phyloP scores from a whole-genome alignment of 2,888 invertebrate genomes.

The Drosophila mayaguana region DNA sequence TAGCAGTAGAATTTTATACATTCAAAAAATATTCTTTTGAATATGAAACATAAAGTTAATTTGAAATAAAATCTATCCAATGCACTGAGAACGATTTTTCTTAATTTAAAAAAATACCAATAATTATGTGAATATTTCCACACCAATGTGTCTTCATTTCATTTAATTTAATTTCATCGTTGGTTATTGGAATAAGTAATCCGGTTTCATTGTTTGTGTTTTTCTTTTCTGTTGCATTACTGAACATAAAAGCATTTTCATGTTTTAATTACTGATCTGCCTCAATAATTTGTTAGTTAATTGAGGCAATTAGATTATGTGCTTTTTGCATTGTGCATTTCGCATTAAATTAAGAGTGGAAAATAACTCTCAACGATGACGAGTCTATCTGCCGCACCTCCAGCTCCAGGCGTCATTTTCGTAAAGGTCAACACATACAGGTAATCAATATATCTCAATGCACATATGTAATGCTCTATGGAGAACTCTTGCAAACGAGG shows the following conservation, averaged over 20 bases:
- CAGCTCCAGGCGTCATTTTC: conserved; percentile 25
- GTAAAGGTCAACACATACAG: conserved; percentile 28
- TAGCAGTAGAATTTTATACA: not conserved
- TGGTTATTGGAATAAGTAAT: conserved; percentile 41
- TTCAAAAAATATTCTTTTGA: not conserved
- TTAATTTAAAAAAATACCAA: too few relatives aligned
- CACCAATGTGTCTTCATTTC: not conserved
- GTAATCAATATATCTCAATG: conserved; percentile 25
- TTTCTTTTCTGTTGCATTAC: conserved; percentile 14
- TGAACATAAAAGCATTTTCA: conserved; percentile 66
- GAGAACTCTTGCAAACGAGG: conserved; percentile 22
- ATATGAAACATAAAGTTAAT: not conserved
- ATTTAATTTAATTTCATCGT: not conserved
- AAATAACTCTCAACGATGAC: conserved; percentile 26
- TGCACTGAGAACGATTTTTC: too few relatives aligned
- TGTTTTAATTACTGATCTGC: conserved; percentile 76
- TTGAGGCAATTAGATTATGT: conserved; percentile 61
- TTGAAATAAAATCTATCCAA: too few relatives aligned
- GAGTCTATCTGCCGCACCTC: conserved; percentile 19
- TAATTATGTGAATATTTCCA: too few relatives aligned
- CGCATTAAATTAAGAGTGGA: conserved; percentile 18
- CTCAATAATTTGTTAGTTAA: conserved; percentile 74
- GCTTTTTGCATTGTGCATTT: conserved; percentile 6
- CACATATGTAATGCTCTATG: conserved; percentile 4
- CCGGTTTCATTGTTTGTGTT: conserved; percentile 18